These are phyloP conservation scores for Drosophila pallidifrons DNA, from an alignment of 1,140 invertebrate genomes.

Conservation along the genomic window DNA sequence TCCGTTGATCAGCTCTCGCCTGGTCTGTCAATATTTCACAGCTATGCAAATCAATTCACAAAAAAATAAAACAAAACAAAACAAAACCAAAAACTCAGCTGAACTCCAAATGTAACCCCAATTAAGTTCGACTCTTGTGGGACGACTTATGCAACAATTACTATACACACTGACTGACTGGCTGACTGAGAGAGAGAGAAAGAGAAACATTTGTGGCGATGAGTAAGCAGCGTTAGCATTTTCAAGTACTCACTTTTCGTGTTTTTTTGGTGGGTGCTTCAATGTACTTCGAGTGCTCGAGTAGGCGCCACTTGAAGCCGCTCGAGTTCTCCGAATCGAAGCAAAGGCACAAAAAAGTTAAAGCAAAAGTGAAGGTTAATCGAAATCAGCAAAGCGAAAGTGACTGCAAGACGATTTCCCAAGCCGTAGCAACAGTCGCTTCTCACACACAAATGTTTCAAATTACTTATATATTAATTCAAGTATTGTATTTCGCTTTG, in stretches of 20 bases:
- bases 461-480: constrained; percentile 34
- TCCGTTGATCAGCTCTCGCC: constrained; percentile 35
- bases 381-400: constrained; percentile 67
- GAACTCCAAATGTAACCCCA: constrained; percentile 74
- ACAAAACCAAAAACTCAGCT: constrained; percentile 13
- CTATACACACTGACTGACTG: background rate
- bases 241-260: constrained; percentile 32
- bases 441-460: constrained; percentile 17
- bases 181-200: background rate
- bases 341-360: background rate
- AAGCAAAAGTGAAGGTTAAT: constrained; percentile 71
- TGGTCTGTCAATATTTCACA: constrained; percentile 34
- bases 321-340: constrained; percentile 42
- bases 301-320: constrained; percentile 60
- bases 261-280: constrained; percentile 42
- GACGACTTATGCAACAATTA: constrained; percentile 47
- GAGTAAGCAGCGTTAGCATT: constrained; percentile 44
- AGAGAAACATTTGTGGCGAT: constrained; percentile 15
- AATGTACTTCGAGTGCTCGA: constrained; percentile 51
- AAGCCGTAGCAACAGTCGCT: constrained; percentile 31
- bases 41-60: constrained; percentile 34
- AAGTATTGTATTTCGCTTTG: constrained; percentile 37
- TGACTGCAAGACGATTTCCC: constrained; percentile 65
- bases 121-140: constrained; percentile 52
- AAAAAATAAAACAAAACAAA: too few relatives aligned